These are phyloP conservation scores for Craseonycteris thonglongyai DNA, from an alignment of 2,113 vertebrate genomes.

Conservation along the genomic window DNA sequence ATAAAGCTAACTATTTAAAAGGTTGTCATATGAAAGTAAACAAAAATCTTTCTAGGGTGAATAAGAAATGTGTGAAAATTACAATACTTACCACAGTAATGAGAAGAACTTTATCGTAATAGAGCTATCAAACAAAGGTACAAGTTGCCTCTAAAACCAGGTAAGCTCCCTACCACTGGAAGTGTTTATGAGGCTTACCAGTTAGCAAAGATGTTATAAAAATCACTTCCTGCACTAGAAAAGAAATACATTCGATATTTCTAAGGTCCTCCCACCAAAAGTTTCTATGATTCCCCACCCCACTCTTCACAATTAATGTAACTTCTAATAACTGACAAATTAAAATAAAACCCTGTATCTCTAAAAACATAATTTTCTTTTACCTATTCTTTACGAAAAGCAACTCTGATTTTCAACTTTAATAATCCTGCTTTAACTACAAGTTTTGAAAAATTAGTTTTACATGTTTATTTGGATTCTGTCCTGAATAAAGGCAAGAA, in stretches of 20 bases:
- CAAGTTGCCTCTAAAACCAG: not conserved
- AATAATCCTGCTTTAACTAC: slow-evolving; percentile 16
- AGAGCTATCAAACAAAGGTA: not conserved
- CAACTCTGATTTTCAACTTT: slow-evolving; percentile 19
- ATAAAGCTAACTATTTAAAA: not conserved
- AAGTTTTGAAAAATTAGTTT: slow-evolving; percentile 1
- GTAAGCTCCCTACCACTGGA: not conserved
- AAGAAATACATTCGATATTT: slow-evolving; percentile 4
- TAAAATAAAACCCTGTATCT: not conserved
- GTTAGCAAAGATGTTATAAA: not conserved
- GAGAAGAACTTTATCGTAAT: not conserved
- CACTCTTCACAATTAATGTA: not conserved
- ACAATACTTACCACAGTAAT: not conserved
- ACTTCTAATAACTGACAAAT: not conserved
- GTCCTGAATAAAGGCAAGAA: not conserved
- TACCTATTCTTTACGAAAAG: slow-evolving; percentile 26
- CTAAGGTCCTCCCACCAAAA: not conserved
- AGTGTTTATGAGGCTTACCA: not conserved
- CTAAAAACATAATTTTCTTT: slow-evolving; percentile 12
- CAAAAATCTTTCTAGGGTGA: not conserved
- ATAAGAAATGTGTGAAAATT: not conserved
- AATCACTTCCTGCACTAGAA: not conserved
- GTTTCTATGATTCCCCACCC: not conserved
- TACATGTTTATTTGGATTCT: not conserved
- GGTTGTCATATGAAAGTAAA: not conserved